Percentiles rank a stretch among this genome's conserved stretches.
Evolutionary conservation across 1,140 invertebrate species (phyloP).

Genomic region (Drosophila arawakana): DNA sequence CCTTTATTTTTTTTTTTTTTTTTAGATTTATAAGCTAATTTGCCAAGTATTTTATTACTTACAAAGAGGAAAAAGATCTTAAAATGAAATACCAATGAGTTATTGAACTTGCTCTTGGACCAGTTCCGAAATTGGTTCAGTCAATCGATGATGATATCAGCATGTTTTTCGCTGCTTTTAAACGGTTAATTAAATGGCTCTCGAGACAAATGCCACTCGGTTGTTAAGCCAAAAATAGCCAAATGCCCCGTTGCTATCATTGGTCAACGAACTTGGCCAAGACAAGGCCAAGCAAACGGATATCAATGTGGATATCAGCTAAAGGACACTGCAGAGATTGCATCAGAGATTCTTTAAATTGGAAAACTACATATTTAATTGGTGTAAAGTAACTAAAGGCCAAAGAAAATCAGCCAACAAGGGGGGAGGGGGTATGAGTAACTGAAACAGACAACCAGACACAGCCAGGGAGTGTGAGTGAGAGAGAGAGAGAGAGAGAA

Average conservation of each 20-base stretch:
- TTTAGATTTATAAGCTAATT: too few species aligned
- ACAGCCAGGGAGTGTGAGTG: not conserved
- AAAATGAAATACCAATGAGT: too few species aligned
- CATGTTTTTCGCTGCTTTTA: conserved; percentile 28
- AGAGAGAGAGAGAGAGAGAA: not conserved
- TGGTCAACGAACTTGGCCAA: conserved; percentile 21
- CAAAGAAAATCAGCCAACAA: not conserved
- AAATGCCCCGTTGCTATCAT: not conserved
- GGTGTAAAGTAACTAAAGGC: conserved; percentile 25
- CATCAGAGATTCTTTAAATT: conserved; percentile 24
- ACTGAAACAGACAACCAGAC: not conserved
- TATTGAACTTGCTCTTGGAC: conserved; percentile 2
- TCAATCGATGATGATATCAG: conserved; percentile 9
- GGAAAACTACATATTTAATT: conserved; percentile 57
- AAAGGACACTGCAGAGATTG: conserved; percentile 3
- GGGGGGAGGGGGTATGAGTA: not conserved
- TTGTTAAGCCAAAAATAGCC: conserved; percentile 30
- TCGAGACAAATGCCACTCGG: conserved; percentile 29
- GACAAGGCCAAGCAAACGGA: not conserved
- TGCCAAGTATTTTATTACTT: too few species aligned
- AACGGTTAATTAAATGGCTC: conserved; percentile 23
- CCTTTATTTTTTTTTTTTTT: not conserved
- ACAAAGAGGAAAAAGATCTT: too few species aligned
- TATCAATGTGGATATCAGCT: not conserved
- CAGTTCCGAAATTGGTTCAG: conserved; percentile 1